These are phyloP conservation scores for Synchiropus splendidus DNA, from an alignment of 2,113 vertebrate species.

Conservation along the genomic window DNA sequence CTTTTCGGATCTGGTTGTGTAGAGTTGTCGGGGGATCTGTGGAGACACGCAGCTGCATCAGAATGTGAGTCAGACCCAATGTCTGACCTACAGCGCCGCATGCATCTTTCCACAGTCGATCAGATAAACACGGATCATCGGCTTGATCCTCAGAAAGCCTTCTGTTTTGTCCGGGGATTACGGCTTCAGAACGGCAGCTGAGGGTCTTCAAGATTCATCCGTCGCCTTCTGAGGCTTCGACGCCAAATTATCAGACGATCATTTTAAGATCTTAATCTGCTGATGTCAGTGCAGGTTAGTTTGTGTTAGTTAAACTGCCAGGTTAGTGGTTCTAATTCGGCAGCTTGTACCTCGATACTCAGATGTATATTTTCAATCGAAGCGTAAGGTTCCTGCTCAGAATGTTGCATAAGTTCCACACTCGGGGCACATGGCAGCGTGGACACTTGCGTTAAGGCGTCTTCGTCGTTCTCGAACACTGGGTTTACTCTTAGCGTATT, in stretches of 20 bases:
- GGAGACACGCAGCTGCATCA: constrained; percentile 21
- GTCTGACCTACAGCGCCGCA: constrained; percentile 9
- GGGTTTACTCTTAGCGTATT: constrained; percentile 71
- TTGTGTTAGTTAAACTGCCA: constrained; percentile 8
- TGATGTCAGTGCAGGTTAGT: constrained; percentile 28
- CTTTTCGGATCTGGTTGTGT: constrained; percentile 70
- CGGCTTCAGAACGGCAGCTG: no score
- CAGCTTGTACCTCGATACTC: constrained; percentile 65
- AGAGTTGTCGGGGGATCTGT: constrained; percentile 73
- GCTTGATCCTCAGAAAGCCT: no score
- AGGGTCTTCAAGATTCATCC: constrained; percentile 6
- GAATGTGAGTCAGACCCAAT: constrained; percentile 19
- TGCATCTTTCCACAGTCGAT: no score
- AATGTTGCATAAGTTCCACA: constrained; percentile 48
- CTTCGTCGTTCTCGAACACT: constrained; percentile 72
- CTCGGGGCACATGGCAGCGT: constrained; percentile 59
- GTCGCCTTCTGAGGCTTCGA: no score
- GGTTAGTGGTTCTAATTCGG: constrained; percentile 12
- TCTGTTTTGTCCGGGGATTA: no score
- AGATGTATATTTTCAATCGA: constrained; percentile 64
- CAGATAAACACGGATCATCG: neutral
- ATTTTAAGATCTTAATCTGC: no score
- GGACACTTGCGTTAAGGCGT: constrained; percentile 60
- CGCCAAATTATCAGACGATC: no score
- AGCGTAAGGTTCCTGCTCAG: constrained; percentile 55